Evolutionary conservation across 2,888 invertebrate genomes (phyloP), one percentile per base, ranked within the genome.

Genomic region (Watsonalla binaria): DNA sequence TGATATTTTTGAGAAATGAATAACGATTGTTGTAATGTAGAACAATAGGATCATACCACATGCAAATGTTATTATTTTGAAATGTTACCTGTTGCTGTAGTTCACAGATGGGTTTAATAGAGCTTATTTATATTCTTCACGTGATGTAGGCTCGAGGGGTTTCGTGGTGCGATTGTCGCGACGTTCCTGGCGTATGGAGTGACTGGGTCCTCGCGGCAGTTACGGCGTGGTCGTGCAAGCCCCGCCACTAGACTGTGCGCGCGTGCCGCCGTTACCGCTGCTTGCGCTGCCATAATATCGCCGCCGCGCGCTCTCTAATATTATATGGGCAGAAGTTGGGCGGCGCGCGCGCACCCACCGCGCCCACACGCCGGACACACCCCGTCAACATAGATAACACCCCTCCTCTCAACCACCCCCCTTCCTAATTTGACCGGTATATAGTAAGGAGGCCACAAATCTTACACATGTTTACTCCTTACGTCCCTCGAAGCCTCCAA

Each of bases 241-340:
- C 61, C 64, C 66, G 68, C 65, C 59, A 66, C 68, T 63, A 68
- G 65, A 46, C 70, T 61, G 66, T 63, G 64, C 58, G 54, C 53
- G 59, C 65, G 60, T 64, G 65, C 49, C 65, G 66, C 74, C 74
- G 71, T 74, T 66, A 73, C 46, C 11, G 37, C 52, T 14, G 42
- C n/a, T 52, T 67, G 70, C 71, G 69, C 67, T 72, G 60, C 58
- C 68, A 60, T 56, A 60, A 62, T 63, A 62, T 58, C 68, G 73
- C 72, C 77, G 73, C 60, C 57, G 72, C 76, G 64, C 74, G 66
- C 76, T 79, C 79, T 83, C 35, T 87, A 82, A 83, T 71, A 74
- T 74, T 24, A 24, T 24, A 24, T 24, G 24, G 24, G 68, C 66
- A 65, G 61, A 55, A 54, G 74, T 76, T 79, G 84, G 84, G 86